Percentiles rank a stretch among this genome's conserved stretches.
These are phyloP conservation scores for Choristoneura rosaceana DNA, from an alignment of 2,888 invertebrate species.

Conservation along the genomic window DNA sequence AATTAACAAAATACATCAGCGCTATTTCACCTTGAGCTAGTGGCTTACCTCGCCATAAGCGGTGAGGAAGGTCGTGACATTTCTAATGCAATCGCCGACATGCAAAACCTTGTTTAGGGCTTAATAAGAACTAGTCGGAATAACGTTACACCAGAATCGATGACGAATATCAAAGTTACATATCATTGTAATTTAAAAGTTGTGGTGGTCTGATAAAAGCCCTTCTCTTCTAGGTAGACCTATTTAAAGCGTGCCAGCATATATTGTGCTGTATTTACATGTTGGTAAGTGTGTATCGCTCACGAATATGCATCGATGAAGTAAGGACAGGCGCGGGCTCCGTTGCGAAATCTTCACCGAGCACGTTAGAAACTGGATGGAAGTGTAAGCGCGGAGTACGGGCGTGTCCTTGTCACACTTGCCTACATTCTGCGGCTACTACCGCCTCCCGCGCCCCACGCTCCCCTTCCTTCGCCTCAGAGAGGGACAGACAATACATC, in stretches of 20 bases:
- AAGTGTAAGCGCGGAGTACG: constrained; percentile 83
- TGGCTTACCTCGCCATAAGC: constrained; percentile 73
- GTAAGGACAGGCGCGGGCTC: constrained; percentile 65
- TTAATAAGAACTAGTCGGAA: not conserved
- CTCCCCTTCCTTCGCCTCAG: constrained; percentile 61
- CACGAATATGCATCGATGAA: constrained; percentile 71
- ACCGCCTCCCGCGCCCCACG: constrained; percentile 67
- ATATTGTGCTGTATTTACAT: constrained; percentile 66
- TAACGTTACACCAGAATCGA: not conserved
- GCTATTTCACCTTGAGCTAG: constrained; percentile 74
- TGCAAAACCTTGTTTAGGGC: constrained; percentile 23
- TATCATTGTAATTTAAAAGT: not conserved
- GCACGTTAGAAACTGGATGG: constrained; percentile 85
- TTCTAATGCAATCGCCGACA: constrained; percentile 64
- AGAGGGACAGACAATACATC: constrained; percentile 79
- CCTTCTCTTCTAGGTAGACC: constrained; percentile 41
- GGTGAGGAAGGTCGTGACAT: constrained; percentile 75
- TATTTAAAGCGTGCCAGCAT: constrained; percentile 53
- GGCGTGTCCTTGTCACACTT: constrained; percentile 86
- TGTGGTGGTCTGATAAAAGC: constrained; percentile 21
- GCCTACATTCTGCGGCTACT: constrained; percentile 82
- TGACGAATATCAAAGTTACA: not conserved
- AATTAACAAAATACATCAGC: constrained; percentile 73
- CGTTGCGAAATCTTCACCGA: constrained; percentile 80
- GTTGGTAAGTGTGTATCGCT: constrained; percentile 69